phyloP scores from a whole-genome alignment of 1,140 invertebrate species.

The Prorops nasuta region DNA sequence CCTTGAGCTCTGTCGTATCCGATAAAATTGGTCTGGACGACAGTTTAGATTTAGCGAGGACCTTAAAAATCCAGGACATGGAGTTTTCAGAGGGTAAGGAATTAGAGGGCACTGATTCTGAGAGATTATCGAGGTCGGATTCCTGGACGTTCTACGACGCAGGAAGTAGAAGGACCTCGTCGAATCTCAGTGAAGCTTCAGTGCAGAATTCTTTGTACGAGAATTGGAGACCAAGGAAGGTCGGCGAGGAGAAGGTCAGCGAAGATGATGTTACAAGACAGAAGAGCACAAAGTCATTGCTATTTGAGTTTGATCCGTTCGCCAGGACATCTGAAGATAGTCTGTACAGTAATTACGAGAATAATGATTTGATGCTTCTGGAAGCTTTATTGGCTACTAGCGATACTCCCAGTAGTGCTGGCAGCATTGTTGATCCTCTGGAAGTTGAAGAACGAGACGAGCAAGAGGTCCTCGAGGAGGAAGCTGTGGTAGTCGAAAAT shows the following conservation, averaged over 20 bases:
- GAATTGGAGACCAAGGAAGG: conserved; percentile 31
- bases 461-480: conserved; percentile 38
- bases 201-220: conserved; percentile 48
- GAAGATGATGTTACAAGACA: conserved; percentile 1
- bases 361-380: conserved; percentile 42
- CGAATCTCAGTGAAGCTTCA: conserved; percentile 35
- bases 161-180: conserved; percentile 5
- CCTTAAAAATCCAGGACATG: too few species aligned
- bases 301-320: conserved; percentile 46
- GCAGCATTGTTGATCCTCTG: conserved; percentile 31
- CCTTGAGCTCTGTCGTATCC: conserved; percentile 43
- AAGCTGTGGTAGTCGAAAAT: conserved; percentile 40
- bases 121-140: conserved; percentile 51
- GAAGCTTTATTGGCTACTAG: conserved; percentile 39
- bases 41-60: too few species aligned
- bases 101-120: too few species aligned
- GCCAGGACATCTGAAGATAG: conserved; percentile 23
- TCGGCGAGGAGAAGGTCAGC: neutral
- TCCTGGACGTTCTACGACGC: conserved; percentile 62
- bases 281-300: conserved; percentile 36
- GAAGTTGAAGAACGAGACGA: conserved; percentile 29
- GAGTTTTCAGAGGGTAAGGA: too few species aligned
- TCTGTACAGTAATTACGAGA: conserved; percentile 39
- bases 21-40: too few species aligned
- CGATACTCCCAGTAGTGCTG: conserved; percentile 35